A percentile compares a stretch with the other conserved stretches of the same genome.
Evolutionary conservation across 2,888 invertebrate genomes (phyloP).

Genomic region (Lapara coniferarum): DNA sequence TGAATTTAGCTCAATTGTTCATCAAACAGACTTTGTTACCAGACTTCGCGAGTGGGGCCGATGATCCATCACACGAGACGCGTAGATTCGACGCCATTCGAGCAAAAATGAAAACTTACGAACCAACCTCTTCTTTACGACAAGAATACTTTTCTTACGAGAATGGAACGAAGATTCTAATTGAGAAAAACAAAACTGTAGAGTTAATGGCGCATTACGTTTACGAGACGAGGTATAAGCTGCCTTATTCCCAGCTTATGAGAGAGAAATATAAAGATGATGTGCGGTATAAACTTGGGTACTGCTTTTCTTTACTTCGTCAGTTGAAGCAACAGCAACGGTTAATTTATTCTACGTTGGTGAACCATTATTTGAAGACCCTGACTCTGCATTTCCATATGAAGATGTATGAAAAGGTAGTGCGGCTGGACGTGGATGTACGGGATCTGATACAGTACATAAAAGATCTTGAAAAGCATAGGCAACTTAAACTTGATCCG

Average conservation of each 20-base stretch:
- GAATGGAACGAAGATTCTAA: neutral
- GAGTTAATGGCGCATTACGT: slow-evolving; percentile 53
- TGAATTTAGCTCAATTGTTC: slow-evolving; percentile 37
- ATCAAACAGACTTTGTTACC: slow-evolving; percentile 31
- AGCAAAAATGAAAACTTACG: neutral
- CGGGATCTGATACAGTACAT: slow-evolving; percentile 24
- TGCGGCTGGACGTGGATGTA: slow-evolving; percentile 40
- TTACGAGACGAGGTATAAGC: slow-evolving; percentile 50
- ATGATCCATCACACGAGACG: slow-evolving; percentile 41
- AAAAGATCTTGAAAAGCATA: slow-evolving; percentile 18
- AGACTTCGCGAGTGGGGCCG: slow-evolving; percentile 38
- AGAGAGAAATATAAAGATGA: slow-evolving; percentile 46
- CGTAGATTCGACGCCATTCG: slow-evolving; percentile 39
- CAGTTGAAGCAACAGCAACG: slow-evolving; percentile 46
- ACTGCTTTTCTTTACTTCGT: slow-evolving; percentile 44
- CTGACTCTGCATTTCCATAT: slow-evolving; percentile 37
- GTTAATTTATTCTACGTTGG: slow-evolving; percentile 36
- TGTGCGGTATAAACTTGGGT: slow-evolving; percentile 51
- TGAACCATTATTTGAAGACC: neutral
- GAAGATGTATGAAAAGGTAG: slow-evolving; percentile 48
- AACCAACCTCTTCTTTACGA: neutral
- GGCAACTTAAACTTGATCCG: neutral
- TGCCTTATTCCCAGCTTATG: slow-evolving; percentile 45
- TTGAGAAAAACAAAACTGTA: slow-evolving; percentile 34
- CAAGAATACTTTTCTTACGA: slow-evolving; percentile 25